Conservation (phyloP, 1,140 invertebrate genomes). For the Danaus plexippus region DNA sequence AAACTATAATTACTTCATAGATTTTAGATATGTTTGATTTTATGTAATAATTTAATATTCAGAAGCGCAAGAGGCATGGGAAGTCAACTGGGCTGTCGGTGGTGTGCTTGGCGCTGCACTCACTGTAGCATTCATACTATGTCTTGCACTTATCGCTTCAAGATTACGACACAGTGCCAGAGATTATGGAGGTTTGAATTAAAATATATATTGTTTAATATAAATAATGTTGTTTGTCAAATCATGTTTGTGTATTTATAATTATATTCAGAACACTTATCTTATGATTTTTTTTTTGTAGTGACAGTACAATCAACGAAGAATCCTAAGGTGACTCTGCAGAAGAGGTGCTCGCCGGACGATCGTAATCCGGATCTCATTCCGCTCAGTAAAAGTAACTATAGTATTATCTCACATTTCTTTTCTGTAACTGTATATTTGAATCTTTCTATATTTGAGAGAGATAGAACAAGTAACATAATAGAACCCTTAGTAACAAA, state of each 20-base stretch:
- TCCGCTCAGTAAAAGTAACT: conserved; percentile 87
- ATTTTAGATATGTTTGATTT: not conserved
- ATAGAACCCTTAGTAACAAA: no score
- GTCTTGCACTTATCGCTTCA: conserved; percentile 49
- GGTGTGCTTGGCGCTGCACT: conserved; percentile 51
- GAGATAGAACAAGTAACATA: no score
- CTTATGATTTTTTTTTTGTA: conserved; percentile 26
- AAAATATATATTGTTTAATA: no score
- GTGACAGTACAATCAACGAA: conserved; percentile 53
- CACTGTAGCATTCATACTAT: conserved; percentile 47
- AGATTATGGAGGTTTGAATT: conserved; percentile 55
- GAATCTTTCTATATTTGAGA: no score
- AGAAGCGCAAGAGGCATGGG: conserved; percentile 65
- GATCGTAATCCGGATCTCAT: conserved; percentile 90
- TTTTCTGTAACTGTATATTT: no score
- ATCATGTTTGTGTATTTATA: not conserved
- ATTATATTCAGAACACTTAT: conserved; percentile 3
- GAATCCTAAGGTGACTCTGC: conserved; percentile 46
- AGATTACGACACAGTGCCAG: conserved; percentile 46
- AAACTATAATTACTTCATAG: not conserved
- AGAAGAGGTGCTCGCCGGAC: conserved; percentile 68
- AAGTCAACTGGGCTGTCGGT: conserved; percentile 60
- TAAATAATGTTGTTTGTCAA: no score
- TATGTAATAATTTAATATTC: conserved; percentile 15
- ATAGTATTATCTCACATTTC: conserved; percentile 3